A percentile compares a stretch with the other conserved stretches of the same genome.
Evolutionary conservation across 2,797 vertebrate species (phyloP).

Genomic region (Sebastolobus altivelis): DNA sequence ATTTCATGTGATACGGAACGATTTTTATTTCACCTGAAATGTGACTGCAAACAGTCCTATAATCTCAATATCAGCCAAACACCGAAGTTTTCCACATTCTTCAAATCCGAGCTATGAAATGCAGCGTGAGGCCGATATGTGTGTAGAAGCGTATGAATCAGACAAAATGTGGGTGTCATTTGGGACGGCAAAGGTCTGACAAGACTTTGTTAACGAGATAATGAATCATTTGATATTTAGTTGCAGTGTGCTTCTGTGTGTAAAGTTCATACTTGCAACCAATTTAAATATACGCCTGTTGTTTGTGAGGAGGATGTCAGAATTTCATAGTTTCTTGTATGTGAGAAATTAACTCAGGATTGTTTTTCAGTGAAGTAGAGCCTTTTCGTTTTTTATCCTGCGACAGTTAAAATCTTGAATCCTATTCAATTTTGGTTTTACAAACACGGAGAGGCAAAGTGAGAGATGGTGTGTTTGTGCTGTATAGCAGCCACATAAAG

Average conservation of each 20-base stretch:
- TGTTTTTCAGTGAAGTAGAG: background rate
- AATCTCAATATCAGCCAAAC: background rate
- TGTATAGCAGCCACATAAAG: background rate
- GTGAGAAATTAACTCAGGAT: background rate
- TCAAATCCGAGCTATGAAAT: slow-evolving; percentile 18
- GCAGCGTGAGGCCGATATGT: slow-evolving; percentile 6
- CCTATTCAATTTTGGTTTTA: background rate
- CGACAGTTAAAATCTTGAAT: background rate
- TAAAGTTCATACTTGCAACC: slow-evolving; percentile 47
- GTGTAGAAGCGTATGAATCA: slow-evolving; percentile 61
- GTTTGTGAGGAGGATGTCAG: background rate
- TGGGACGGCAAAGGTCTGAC: slow-evolving; percentile 54
- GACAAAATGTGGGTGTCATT: slow-evolving; percentile 58
- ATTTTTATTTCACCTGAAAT: background rate
- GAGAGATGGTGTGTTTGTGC: background rate
- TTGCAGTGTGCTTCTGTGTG: slow-evolving; percentile 14
- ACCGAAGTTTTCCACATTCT: background rate
- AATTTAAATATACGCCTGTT: background rate
- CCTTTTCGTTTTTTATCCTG: background rate
- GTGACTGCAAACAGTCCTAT: background rate
- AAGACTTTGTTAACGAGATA: slow-evolving; percentile 58
- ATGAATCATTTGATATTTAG: slow-evolving; percentile 72
- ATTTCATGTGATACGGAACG: background rate
- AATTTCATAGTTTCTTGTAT: background rate
- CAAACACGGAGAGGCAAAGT: background rate